Evolutionary conservation across 2,113 vertebrate genomes (phyloP).

Genomic region (Mesitornis unicolor): DNA sequence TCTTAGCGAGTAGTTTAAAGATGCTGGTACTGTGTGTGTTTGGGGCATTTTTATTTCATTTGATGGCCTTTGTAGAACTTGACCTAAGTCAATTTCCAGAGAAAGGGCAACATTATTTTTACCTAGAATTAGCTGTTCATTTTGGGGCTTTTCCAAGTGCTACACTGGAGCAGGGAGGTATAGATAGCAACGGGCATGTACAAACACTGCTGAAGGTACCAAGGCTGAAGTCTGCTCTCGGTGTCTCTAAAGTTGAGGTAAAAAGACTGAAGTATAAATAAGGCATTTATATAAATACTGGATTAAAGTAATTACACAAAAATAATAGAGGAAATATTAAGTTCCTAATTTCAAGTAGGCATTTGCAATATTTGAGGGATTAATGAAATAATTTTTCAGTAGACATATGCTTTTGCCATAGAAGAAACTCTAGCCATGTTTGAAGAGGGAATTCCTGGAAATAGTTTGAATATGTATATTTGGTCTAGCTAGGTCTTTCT

Average conservation of each 20-base stretch:
- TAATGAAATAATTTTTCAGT: background rate
- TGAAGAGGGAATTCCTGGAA: background rate
- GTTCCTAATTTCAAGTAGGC: background rate
- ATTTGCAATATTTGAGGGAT: background rate
- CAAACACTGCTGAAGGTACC: background rate
- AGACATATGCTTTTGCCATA: background rate
- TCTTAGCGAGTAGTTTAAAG: background rate
- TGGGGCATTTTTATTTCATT: background rate
- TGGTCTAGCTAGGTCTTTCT: background rate
- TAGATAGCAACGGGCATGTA: background rate
- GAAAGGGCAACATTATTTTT: background rate
- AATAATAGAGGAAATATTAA: background rate
- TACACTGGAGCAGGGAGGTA: background rate
- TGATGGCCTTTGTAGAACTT: background rate
- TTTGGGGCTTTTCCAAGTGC: background rate
- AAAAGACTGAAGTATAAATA: background rate
- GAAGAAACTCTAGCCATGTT: background rate
- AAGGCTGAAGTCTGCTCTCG: background rate
- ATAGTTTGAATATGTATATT: background rate
- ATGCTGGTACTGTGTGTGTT: background rate
- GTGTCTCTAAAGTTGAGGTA: background rate
- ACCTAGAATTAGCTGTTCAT: background rate
- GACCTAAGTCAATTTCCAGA: background rate
- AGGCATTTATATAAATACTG: background rate
- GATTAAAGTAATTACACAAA: background rate